phyloP scores from a whole-genome alignment of 2,888 invertebrate species.

The Craniophora ligustri region DNA sequence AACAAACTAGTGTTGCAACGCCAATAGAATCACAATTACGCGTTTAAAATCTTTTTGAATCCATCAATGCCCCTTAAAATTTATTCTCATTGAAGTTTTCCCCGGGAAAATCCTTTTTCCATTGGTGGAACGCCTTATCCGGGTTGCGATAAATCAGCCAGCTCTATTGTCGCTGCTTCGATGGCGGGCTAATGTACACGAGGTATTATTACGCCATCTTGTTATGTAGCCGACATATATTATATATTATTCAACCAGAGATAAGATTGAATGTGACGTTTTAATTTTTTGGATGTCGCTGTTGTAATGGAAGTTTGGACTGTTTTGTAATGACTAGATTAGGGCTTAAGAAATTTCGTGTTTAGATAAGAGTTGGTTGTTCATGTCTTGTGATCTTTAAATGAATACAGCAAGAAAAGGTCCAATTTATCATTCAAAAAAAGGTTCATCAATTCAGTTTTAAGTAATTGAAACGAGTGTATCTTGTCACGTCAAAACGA shows the following conservation, averaged over 20 bases:
- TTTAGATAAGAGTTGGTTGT: too few species aligned
- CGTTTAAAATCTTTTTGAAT: constrained; percentile 57
- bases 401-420: neutral
- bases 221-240: constrained; percentile 54
- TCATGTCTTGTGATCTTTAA: neutral
- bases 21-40: constrained; percentile 47
- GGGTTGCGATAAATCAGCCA: constrained; percentile 76
- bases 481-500: constrained; percentile 42
- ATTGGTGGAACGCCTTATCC: constrained; percentile 73
- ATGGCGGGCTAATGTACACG: constrained; percentile 74
- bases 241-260: constrained; percentile 59
- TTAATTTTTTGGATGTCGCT: constrained; percentile 51
- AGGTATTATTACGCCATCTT: constrained; percentile 68
- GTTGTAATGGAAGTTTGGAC: constrained; percentile 21
- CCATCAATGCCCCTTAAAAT: constrained; percentile 69
- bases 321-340: constrained; percentile 2
- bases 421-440: constrained; percentile 13
- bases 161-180: constrained; percentile 73
- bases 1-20: constrained; percentile 8
- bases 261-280: constrained; percentile 56
- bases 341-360: too few species aligned
- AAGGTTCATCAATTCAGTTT: constrained; percentile 7
- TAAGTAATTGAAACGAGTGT: constrained; percentile 25
- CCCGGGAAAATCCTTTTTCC: constrained; percentile 76
- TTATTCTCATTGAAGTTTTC: constrained; percentile 70